Base-by-base conservation (phyloP, 2,113 vertebrate genomes). In the Daboia siamensis region DNA sequence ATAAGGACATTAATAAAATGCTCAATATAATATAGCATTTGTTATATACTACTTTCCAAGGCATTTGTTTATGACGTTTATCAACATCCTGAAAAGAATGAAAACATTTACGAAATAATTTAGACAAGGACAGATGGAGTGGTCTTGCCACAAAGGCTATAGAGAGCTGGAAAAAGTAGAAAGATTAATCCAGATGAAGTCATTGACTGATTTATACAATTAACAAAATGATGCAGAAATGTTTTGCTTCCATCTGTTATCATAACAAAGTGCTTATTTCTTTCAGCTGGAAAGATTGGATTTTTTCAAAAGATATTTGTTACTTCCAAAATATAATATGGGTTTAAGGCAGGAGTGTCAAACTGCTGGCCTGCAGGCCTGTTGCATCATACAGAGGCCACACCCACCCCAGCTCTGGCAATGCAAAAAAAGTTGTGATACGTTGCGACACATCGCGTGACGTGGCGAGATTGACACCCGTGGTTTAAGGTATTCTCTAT, bases 141-240 rank as follows among this genome's bases (percentile, higher is more conserved):
- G 91, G 87, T 97, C 64, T 95, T 95, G 90, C 92, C 90, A 94
- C 80, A 93, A 90, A 93, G 90, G 92, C 52, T 93, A 48, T 0
- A 0, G 91, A 94, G 59, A 93, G 51, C 74, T 48, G 89, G 61
- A 10, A 59, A 94, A 96, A 91, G 91, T 92, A 91, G 95, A 94
- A n/a, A 93, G 87, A 94, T 96, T 96, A 94, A 92, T 95, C 89
- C 92, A 90, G 90, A 96, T 95, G 93, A 95, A 95, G 93, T 94
- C 88, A 69, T 91, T 93, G 94, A 94, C 91, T 95, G 95, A 91
- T 87, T 95, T 21, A 0, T 52, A 91, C 93, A 95, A 96, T 95
- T 96, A 96, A 94, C 94, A 95, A 93, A 93, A 87, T 94, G 94
- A 92, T 92, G 74, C 51, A 59, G 89, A 88, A 94, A 92, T 91